These are phyloP conservation scores for Morus bassanus DNA, from an alignment of 2,797 vertebrate species.

Conservation along the genomic window DNA sequence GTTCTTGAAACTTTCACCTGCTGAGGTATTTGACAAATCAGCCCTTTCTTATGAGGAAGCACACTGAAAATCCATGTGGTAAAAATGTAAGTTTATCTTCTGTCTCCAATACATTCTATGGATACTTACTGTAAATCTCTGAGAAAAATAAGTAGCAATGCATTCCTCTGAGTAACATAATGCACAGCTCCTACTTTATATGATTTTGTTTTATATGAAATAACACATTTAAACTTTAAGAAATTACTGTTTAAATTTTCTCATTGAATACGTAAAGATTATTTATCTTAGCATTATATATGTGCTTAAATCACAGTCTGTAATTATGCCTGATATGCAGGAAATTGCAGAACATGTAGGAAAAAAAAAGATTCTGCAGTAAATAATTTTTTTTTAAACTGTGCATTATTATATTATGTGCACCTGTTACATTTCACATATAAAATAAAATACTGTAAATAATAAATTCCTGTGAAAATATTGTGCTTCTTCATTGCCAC, in stretches of 20 bases:
- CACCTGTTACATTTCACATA: neutral
- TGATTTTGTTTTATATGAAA: neutral
- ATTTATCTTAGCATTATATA: neutral
- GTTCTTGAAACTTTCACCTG: neutral
- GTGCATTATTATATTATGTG: neutral
- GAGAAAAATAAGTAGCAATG: neutral
- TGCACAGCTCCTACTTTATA: neutral
- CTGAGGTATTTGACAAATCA: neutral
- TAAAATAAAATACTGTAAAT: neutral
- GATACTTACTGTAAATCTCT: neutral
- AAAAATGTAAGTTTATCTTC: neutral
- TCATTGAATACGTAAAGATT: neutral
- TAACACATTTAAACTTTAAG: neutral
- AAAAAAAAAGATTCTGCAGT: neutral
- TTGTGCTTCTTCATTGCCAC: neutral
- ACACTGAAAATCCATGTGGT: neutral
- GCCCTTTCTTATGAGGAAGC: neutral
- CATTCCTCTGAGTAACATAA: neutral
- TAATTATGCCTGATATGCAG: neutral
- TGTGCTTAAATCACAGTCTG: neutral
- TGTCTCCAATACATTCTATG: neutral
- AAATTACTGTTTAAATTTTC: neutral
- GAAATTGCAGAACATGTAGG: neutral
- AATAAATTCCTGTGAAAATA: neutral
- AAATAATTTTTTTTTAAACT: neutral